phyloP scores from a whole-genome alignment of 37 sponge, comb jelly and placozoan genomes.

The Lycopodina hypogea region DNA sequence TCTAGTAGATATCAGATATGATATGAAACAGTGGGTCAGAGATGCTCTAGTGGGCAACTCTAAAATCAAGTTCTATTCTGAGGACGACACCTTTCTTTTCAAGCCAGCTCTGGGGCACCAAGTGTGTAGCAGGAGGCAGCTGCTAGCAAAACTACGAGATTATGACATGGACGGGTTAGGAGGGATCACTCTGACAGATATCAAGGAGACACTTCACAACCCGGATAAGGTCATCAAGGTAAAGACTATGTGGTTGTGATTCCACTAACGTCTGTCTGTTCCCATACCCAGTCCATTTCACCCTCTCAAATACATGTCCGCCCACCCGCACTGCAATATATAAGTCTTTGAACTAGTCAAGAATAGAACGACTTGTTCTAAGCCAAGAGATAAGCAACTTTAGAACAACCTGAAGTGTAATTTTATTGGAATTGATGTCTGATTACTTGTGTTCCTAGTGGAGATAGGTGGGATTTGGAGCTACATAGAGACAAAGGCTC shows the following conservation, averaged over 20 bases:
- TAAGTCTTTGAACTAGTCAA: too few species aligned
- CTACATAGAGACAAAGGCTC: too few species aligned
- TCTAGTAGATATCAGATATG: constrained; percentile 19
- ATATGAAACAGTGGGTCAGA: constrained; percentile 35
- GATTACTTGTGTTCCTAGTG: too few species aligned
- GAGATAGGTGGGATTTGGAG: too few species aligned
- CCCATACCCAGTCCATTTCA: too few species aligned
- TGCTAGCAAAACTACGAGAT: constrained; percentile 39
- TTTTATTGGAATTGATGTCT: too few species aligned
- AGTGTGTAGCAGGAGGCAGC: constrained; percentile 48
- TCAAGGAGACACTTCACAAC: constrained; percentile 57
- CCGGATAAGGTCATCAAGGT: constrained; percentile 62
- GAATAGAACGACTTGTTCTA: too few species aligned
- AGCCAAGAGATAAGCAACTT: too few species aligned
- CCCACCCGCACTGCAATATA: too few species aligned
- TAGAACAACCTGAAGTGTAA: too few species aligned
- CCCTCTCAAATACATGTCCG: too few species aligned
- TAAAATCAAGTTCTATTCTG: constrained; percentile 50
- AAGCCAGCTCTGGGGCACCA: constrained; percentile 47
- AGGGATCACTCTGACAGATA: constrained; percentile 50
- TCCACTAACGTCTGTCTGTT: too few species aligned
- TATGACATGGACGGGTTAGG: constrained; percentile 56
- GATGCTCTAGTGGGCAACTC: constrained; percentile 47
- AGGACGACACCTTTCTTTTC: constrained; percentile 41
- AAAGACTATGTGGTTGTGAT: background rate